Evolutionary conservation across 2,113 vertebrate species (phyloP).

Genomic region (Miniopterus natalensis): DNA sequence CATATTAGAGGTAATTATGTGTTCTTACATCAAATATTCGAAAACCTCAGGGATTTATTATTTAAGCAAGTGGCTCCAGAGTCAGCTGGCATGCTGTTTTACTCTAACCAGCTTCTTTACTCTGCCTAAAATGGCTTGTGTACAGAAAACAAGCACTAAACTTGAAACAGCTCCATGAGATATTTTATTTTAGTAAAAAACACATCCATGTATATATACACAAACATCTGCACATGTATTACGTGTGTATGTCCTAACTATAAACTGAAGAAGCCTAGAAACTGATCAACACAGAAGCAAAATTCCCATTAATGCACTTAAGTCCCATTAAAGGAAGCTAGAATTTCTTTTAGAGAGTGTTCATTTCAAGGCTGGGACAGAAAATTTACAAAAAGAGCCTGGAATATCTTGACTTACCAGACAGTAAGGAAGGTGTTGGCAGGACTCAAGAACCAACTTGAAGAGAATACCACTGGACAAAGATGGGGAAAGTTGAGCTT

Average conservation of each 20-base stretch:
- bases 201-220: background rate
- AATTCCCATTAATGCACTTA: background rate
- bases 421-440: background rate
- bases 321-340: background rate
- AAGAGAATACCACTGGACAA: background rate
- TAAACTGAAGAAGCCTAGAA: slow-evolving; percentile 8
- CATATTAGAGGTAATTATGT: background rate
- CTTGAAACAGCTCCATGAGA: background rate
- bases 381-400: background rate
- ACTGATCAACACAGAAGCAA: background rate
- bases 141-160: slow-evolving; percentile 53
- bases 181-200: slow-evolving; percentile 66
- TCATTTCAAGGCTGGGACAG: background rate
- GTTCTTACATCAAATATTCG: background rate
- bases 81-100: slow-evolving; percentile 11
- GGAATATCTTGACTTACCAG: background rate
- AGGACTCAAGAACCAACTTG: background rate
- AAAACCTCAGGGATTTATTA: background rate
- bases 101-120: slow-evolving; percentile 43
- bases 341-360: slow-evolving; percentile 2
- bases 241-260: background rate
- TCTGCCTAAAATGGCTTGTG: slow-evolving; percentile 8
- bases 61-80: background rate
- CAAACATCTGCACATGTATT: background rate
- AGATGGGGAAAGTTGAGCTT: background rate